Evolutionary conservation across 2,888 invertebrate species (phyloP).

Genomic region (Ectemnius continuus): DNA sequence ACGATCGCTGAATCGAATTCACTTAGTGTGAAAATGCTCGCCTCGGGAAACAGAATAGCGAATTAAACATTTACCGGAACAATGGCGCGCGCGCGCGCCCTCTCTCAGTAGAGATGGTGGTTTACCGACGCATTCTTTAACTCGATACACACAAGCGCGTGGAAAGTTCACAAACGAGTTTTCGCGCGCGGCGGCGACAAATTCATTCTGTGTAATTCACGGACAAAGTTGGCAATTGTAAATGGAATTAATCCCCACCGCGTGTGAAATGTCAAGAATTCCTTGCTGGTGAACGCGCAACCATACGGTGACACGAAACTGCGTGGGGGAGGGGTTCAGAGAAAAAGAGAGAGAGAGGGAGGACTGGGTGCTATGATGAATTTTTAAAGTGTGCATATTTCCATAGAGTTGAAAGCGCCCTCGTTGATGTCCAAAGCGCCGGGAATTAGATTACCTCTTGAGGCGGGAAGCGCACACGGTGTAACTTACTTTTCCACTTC

Average conservation of each 20-base stretch:
- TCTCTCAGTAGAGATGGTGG: background rate
- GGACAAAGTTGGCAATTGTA: constrained; percentile 5
- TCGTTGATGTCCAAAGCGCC: constrained; percentile 39
- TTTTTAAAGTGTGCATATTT: constrained; percentile 40
- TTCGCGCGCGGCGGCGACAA: background rate
- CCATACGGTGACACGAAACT: too few relatives aligned
- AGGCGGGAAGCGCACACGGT: constrained; percentile 9
- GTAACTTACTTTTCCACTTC: constrained; percentile 19
- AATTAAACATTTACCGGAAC: background rate
- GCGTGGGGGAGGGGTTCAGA: too few relatives aligned
- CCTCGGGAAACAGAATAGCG: too few relatives aligned
- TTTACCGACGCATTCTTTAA: background rate
- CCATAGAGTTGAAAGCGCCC: constrained; percentile 30
- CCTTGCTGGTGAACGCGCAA: background rate
- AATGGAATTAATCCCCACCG: constrained; percentile 31
- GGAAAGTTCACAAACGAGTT: constrained; percentile 11
- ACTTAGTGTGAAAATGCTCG: too few relatives aligned
- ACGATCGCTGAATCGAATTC: too few relatives aligned
- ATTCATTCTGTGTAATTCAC: constrained; percentile 8
- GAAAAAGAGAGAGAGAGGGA: too few relatives aligned
- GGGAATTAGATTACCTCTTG: constrained; percentile 42
- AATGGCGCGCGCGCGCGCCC: background rate
- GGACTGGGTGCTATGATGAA: constrained; percentile 31
- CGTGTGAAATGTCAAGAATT: constrained; percentile 26
- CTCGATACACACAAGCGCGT: background rate